Conservation (phyloP, 2,797 vertebrate genomes). For the Eulemur coronatus region DNA sequence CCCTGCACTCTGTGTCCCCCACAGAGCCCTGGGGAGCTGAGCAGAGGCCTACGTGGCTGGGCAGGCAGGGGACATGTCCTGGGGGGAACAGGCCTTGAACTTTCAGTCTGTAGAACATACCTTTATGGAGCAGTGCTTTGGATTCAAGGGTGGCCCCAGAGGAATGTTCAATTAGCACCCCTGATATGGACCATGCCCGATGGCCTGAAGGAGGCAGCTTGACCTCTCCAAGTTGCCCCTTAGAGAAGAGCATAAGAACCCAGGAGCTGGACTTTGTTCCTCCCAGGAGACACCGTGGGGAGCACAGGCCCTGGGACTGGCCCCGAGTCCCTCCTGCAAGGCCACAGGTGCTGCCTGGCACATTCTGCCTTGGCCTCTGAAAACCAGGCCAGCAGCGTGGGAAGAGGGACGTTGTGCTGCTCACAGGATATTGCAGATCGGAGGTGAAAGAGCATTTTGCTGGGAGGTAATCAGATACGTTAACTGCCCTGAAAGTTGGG, state of each 20-base stretch:
- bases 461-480: neutral
- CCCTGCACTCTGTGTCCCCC: fast-evolving
- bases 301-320: neutral
- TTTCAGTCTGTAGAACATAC: fast-evolving
- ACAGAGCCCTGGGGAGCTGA: neutral
- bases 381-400: fast-evolving
- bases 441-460: neutral
- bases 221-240: neutral
- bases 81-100: too few species aligned
- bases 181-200: fast-evolving
- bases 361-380: neutral
- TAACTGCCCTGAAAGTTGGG: neutral
- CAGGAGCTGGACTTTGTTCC: neutral
- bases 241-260: neutral
- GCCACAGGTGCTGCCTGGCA: fast-evolving
- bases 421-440: fast-evolving
- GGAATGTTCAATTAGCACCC: neutral
- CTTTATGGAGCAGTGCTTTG: neutral
- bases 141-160: neutral
- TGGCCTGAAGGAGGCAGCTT: neutral
- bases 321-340: neutral
- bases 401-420: fast-evolving
- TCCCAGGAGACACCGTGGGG: fast-evolving
- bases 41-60: neutral
- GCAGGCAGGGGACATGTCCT: neutral